Percentiles rank a stretch among this genome's conserved stretches.
These are phyloP conservation scores for Chromis chromis DNA, from an alignment of 2,797 vertebrate genomes.

Conservation along the genomic window DNA sequence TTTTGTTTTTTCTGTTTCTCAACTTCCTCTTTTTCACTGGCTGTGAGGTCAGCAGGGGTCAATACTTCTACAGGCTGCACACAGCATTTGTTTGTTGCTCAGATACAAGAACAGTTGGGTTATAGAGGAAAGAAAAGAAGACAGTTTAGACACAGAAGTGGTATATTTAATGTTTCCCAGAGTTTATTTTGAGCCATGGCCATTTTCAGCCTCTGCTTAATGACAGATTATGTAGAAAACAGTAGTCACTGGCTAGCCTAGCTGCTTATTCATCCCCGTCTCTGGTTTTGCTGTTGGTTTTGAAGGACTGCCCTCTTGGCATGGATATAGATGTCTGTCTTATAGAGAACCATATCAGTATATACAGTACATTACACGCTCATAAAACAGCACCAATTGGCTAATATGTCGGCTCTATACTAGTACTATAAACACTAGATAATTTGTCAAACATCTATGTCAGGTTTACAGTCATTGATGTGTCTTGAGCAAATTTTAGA, in stretches of 20 bases:
- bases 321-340: not conserved
- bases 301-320: not conserved
- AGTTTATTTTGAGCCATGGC: not conserved
- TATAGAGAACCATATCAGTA: constrained; percentile 9
- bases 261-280: not conserved
- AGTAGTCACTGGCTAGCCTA: not conserved
- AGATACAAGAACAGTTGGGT: not conserved
- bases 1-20: constrained; percentile 4
- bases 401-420: constrained; percentile 11
- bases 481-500: constrained; percentile 44
- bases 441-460: constrained; percentile 39
- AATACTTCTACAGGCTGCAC: constrained; percentile 41
- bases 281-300: constrained; percentile 1
- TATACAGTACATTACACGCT: not conserved
- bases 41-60: constrained; percentile 52
- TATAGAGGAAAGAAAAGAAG: not conserved
- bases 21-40: constrained; percentile 43
- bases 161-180: constrained; percentile 1
- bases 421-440: not conserved
- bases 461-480: not conserved
- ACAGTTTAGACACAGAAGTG: not conserved
- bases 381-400: constrained; percentile 8
- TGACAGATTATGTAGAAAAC: not conserved
- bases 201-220: not conserved
- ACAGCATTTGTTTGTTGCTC: constrained; percentile 9